Evolutionary conservation across 2,888 invertebrate species (phyloP), one percentile per base, ranked within the genome.

Genomic region (Yponomeuta malinellus): DNA sequence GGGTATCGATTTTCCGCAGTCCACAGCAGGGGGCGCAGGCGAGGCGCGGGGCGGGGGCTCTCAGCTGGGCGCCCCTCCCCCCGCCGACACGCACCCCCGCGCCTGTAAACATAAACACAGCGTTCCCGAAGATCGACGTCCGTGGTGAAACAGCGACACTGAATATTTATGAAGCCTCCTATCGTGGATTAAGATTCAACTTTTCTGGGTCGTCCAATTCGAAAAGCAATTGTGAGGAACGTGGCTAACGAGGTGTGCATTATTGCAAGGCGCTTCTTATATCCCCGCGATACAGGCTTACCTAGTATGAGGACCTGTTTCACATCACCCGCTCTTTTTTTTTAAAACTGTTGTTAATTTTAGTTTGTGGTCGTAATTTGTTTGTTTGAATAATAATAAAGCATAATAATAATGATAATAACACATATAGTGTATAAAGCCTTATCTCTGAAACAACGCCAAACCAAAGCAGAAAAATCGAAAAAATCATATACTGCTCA

Each of bases 131-230:
- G 83, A 89, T 88, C 90, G 87, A 86, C 87, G 84, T 84, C 85
- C 85, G 84, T 78, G 89, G 90, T 90, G 87, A 88, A 90, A 89
- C 89, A 90, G 88, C 85, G 85, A 87, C 85, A 81, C 84, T 87
- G 90, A 90, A 91, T 91, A 90, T 90, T 90, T 90, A 90, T 90
- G 87, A 88, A 84, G 82, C 82, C 81, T 81, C 83, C 84, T 87
- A 88, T 87, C 85, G 85, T 78, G 86, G 87, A 88, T 89, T 89
- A 89, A 87, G 85, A 87, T 83, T 87, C 81, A 84, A 87, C 84
- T 89, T 87, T 88, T 89, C 84, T 87, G 85, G 87, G 87, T 86
- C 87, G 87, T 86, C 84, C 23, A 85, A 84, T 85, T 80, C 78
- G 77, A 78, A 80, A 78, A 76, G 77, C 77, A 79, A 81, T 83